Evolutionary conservation across 2,888 invertebrate species (phyloP), one percentile per base, ranked within the genome.

Genomic region (Caenorhabditis auriculariae): DNA sequence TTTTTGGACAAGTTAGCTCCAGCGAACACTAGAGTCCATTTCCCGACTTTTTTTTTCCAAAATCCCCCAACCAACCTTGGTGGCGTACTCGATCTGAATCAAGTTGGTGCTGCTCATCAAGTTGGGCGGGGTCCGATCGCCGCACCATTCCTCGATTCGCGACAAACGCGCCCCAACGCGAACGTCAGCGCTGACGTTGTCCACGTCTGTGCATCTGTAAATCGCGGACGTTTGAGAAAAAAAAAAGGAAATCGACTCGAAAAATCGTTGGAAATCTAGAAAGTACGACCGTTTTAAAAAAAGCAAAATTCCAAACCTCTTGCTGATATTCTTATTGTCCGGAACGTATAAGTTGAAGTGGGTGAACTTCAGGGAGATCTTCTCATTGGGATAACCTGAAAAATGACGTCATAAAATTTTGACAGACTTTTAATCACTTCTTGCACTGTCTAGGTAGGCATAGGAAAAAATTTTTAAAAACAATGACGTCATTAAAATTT

Each of bases 71-170:
- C 53, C 41, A 39, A 67, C 73, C 52, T 72, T 74, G 4, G 74
- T 66, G 26, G 75, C 87, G 82, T 93, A 93, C 83, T 92, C 91
- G 55, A 95, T 84, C 82, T 90, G 88, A 80, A 95, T 85, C 77
- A 89, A 87, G 47, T 90, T 89, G 39, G 91, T 91, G 81, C 89
- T 91, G 57, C 93, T 94, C 93, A 95, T 94, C 68, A 94, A 86
- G 55, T 91, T 91, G 71, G 89, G 89, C 0, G 93, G 93, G 50
- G 89, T 83, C 37, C 66, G 44, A 66, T 88, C 87, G 6, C 91
- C 93, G 82, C 95, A 95, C 81, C 90, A 90, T 26, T 89, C 88
- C 77, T 91, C 91, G 54, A 92, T 88, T 80, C 90, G 88, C 81
- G 91, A 91, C 85, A 90, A 87, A 73, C 90, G 86, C 1, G 90